Evolutionary conservation across 2,888 invertebrate species (phyloP), one percentile per base, ranked within the genome.

Genomic region (Drosophila mayaguana): DNA sequence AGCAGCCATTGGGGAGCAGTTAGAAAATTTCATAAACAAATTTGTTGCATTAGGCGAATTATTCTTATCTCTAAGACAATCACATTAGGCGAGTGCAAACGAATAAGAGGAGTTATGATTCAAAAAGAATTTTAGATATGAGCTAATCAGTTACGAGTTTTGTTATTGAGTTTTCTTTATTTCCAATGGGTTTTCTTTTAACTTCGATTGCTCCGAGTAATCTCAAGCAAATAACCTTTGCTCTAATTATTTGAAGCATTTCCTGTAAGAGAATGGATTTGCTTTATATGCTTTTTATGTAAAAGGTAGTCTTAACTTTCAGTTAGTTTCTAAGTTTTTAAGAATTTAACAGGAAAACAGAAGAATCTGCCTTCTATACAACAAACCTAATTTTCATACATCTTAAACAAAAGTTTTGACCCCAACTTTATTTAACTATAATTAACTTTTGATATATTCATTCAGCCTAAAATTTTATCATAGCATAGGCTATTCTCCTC

Each of bases 21-120:
- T 38, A 7, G 6, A 25, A 53, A 53, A 38, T 16, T 25, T 54
- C 53, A 54, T 38, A 54, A 54, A 38, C n/a, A n/a, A 38, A 54
- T 54, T 36, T 38, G 22, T 7, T 22, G 22, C 25, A 16, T n/a
- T n/a, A 25, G 9, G 42, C 28, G 16, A 43, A 56, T 56, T 42
- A 20, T 43, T 42, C 9, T 32, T 32, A 43, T 55, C 32, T 32
- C 9, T 6, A 4, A 4, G n/a, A 18, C 12, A 48, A 32, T 32
- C 32, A 14, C 18, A 34, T 50, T 34, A 34, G 14, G 3, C 2
- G n/a, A 34, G 12, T 36, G 22, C 22, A n/a, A 25, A 38, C 53
- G 0, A 38, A 36, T 53, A 3, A n/a, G 6, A 38, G n/a, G 3
- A 38, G 12, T 40, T 40, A 14, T 12, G n/a, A 28, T 18, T 40